Percentiles rank a stretch among this genome's conserved stretches.
These are phyloP conservation scores for Ametastegia equiseti DNA, from an alignment of 2,888 invertebrate species.

Conservation along the genomic window DNA sequence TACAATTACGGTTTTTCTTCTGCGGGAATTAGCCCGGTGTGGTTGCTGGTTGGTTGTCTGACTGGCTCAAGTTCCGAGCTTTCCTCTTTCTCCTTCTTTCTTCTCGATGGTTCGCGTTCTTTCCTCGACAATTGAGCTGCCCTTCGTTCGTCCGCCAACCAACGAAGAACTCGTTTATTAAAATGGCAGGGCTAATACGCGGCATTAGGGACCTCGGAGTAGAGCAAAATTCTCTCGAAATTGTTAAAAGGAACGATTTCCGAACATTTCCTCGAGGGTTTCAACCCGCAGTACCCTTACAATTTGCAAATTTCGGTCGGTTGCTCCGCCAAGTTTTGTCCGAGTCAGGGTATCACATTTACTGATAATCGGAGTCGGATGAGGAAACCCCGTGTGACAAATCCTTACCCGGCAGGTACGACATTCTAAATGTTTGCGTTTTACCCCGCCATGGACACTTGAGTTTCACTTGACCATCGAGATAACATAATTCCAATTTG, in stretches of 20 bases:
- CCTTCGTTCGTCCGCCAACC: constrained; percentile 34
- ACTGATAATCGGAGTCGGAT: background rate
- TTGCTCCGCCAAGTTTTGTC: constrained; percentile 23
- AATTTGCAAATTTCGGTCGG: constrained; percentile 39
- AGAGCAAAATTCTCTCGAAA: constrained; percentile 39
- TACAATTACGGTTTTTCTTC: constrained; percentile 56
- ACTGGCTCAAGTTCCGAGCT: constrained; percentile 30
- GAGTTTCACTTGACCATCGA: constrained; percentile 35
- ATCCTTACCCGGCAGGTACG: constrained; percentile 18
- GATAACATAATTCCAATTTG: constrained; percentile 43
- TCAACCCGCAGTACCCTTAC: constrained; percentile 36
- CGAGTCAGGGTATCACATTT: constrained; percentile 4
- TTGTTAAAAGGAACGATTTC: constrained; percentile 44
- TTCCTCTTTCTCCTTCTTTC: background rate
- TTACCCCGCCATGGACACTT: background rate
- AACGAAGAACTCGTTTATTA: constrained; percentile 46
- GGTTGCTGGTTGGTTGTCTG: constrained; percentile 49
- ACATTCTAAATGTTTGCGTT: background rate
- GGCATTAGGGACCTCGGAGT: constrained; percentile 43
- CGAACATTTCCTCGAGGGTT: constrained; percentile 32
- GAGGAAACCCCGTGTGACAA: constrained; percentile 38
- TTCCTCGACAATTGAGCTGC: constrained; percentile 40
- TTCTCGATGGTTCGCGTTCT: constrained; percentile 22
- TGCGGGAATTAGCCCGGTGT: constrained; percentile 52
- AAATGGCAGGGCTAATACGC: constrained; percentile 45